Percentiles rank a stretch among this genome's conserved stretches.
Evolutionary conservation across 2,113 vertebrate genomes (phyloP).

Genomic region (Nesoenas mayeri): DNA sequence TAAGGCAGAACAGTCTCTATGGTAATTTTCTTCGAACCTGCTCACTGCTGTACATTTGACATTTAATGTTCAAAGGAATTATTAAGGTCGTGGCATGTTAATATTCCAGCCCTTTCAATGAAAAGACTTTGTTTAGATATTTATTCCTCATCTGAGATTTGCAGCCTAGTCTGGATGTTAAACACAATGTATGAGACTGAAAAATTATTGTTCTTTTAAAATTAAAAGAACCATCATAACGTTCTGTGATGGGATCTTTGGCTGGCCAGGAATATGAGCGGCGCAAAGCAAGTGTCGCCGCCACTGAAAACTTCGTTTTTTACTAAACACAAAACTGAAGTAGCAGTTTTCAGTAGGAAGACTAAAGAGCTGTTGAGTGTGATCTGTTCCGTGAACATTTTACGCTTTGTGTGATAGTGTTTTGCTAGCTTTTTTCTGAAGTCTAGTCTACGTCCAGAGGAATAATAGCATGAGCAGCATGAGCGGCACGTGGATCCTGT

Average conservation of each 20-base stretch:
- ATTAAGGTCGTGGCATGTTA: not conserved
- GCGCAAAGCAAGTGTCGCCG: not conserved
- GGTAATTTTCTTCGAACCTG: not conserved
- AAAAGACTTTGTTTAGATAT: not conserved
- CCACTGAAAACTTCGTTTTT: not conserved
- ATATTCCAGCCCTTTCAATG: not conserved
- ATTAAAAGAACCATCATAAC: too few relatives aligned
- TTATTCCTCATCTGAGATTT: not conserved
- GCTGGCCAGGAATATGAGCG: not conserved
- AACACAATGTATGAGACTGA: not conserved
- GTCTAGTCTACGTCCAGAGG: not conserved
- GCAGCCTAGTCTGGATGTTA: not conserved
- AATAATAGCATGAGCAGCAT: not conserved
- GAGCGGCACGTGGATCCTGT: not conserved
- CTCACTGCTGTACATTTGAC: not conserved
- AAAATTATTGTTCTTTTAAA: not conserved
- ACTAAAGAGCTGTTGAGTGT: not conserved
- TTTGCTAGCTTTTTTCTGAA: not conserved
- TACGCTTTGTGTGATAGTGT: not conserved
- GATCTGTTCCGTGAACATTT: not conserved
- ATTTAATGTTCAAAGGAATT: not conserved
- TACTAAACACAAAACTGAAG: not conserved
- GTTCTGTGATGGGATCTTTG: not conserved
- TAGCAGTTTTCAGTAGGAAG: not conserved
- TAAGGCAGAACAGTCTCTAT: not conserved